Evolutionary conservation across 2,888 invertebrate species (phyloP).

Genomic region (Eretmocerus hayati): DNA sequence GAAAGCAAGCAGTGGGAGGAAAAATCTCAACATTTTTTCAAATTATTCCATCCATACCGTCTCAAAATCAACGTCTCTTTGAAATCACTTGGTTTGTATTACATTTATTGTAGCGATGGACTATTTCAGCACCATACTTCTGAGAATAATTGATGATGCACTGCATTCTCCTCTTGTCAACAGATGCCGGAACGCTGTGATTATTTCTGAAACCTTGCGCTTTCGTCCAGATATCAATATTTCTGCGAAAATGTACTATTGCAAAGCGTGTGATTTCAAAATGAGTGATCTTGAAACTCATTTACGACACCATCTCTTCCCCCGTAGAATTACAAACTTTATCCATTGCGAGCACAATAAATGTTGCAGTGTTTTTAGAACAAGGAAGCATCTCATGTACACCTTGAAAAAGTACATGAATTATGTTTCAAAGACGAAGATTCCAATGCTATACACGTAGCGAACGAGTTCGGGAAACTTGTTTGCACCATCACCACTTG

Average conservation of each 20-base stretch:
- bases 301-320: slow-evolving; percentile 3
- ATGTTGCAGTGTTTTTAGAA: slow-evolving; percentile 9
- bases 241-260: slow-evolving; percentile 9
- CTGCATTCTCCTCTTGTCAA: no score
- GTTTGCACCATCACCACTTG: slow-evolving; percentile 8
- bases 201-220: no score
- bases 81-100: no score
- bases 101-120: no score
- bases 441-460: background rate
- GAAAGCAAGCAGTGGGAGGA: no score
- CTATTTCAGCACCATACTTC: no score
- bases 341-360: slow-evolving; percentile 12
- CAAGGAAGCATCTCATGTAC: slow-evolving; percentile 3
- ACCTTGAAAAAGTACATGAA: slow-evolving; percentile 7
- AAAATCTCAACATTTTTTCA: no score
- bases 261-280: background rate
- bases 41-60: no score
- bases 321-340: background rate
- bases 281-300: background rate
- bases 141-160: no score
- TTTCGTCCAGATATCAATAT: no score
- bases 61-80: no score
- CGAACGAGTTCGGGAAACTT: slow-evolving; percentile 1
- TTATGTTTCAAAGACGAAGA: background rate
- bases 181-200: no score